A percentile compares a stretch with the other conserved stretches of the same genome.
These are phyloP conservation scores for Philopotamus ludificatus DNA, from an alignment of 1,140 invertebrate genomes.

Conservation along the genomic window DNA sequence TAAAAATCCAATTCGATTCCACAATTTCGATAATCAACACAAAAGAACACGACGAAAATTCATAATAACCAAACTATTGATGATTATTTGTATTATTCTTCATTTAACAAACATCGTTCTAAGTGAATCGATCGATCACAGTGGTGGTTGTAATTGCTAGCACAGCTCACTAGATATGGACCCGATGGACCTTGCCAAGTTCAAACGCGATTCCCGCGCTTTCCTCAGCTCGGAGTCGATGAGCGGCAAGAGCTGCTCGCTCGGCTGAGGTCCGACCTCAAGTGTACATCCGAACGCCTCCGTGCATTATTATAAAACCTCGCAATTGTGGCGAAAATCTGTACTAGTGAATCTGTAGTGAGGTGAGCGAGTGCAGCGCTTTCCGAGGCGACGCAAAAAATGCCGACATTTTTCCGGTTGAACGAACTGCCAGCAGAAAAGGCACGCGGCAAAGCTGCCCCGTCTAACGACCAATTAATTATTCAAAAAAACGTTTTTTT, in stretches of 20 bases:
- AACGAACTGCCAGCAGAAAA: too few relatives aligned
- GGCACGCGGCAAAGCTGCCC: too few relatives aligned
- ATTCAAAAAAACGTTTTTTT: too few relatives aligned
- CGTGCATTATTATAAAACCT: constrained; percentile 14
- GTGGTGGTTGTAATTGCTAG: background rate
- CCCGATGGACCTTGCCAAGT: too few relatives aligned
- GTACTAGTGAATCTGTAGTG: background rate
- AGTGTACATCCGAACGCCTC: constrained; percentile 6
- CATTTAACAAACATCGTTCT: background rate
- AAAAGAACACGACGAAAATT: background rate
- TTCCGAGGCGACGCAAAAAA: too few relatives aligned
- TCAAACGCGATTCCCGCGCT: constrained; percentile 4
- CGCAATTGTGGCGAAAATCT: constrained; percentile 4
- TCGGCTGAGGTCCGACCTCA: constrained; percentile 3
- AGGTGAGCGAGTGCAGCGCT: too few relatives aligned
- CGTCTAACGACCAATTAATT: too few relatives aligned
- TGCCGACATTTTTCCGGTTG: too few relatives aligned
- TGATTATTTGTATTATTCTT: background rate
- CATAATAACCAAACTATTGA: background rate
- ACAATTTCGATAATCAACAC: background rate
- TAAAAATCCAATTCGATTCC: background rate
- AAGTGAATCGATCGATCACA: background rate
- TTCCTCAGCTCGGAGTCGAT: background rate
- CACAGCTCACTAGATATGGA: background rate
- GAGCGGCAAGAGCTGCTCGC: background rate